Percentiles rank a stretch among this genome's conserved stretches.
Conservation (phyloP, 53 echinoderm and acorn worm genomes). For the Apostichopus leukothele region DNA sequence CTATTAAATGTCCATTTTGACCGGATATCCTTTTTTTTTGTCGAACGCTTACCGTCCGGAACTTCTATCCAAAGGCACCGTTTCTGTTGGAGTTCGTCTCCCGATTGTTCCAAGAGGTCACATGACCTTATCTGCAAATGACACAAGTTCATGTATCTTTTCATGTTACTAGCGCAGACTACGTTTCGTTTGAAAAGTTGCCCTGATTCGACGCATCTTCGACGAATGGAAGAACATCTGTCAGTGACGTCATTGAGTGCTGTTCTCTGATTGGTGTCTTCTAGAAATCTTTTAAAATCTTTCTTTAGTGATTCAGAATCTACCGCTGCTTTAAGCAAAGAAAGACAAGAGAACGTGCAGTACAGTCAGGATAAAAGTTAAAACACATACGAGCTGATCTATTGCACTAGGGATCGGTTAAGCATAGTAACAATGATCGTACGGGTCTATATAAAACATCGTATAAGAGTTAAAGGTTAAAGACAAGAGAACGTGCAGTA, state of each 20-base stretch:
- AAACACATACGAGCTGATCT: too few relatives aligned
- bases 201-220: slow-evolving; percentile 4
- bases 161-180: slow-evolving; percentile 17
- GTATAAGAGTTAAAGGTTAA: too few relatives aligned
- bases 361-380: too few relatives aligned
- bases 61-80: slow-evolving; percentile 5
- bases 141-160: slow-evolving; percentile 16
- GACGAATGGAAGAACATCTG: neutral
- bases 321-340: neutral
- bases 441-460: too few relatives aligned
- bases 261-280: neutral
- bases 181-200: slow-evolving; percentile 7
- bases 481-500: too few relatives aligned
- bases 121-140: slow-evolving; percentile 15
- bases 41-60: neutral
- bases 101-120: neutral
- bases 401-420: too few relatives aligned
- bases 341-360: too few relatives aligned
- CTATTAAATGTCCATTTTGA: too few relatives aligned
- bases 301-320: neutral
- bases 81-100: neutral
- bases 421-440: too few relatives aligned
- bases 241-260: neutral
- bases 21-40: too few relatives aligned
- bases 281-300: neutral